These are phyloP conservation scores for Kuschelorhynchus macadamiae DNA, from an alignment of 2,888 invertebrate species.

Conservation along the genomic window DNA sequence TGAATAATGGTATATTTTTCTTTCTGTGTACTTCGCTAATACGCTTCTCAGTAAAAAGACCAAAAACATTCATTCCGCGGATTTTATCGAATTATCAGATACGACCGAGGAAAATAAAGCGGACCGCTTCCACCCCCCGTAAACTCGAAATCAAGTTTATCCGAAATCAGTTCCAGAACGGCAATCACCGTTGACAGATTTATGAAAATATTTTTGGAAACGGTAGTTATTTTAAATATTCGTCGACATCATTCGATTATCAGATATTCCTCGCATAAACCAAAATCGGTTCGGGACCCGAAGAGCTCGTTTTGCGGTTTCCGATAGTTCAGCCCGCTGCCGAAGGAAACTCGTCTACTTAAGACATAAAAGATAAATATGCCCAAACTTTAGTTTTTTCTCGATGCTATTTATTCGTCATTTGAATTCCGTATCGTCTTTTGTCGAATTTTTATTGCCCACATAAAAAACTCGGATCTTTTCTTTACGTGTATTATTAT, in stretches of 20 bases:
- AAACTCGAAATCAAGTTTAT: slow-evolving; percentile 55
- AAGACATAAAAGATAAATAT: slow-evolving; percentile 44
- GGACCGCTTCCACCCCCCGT: slow-evolving; percentile 16
- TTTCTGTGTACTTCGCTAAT: too few relatives aligned
- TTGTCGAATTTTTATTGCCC: slow-evolving; percentile 41
- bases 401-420: slow-evolving; percentile 42
- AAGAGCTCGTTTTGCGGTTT: slow-evolving; percentile 41
- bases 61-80: too few relatives aligned
- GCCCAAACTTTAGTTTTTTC: slow-evolving; percentile 42
- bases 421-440: slow-evolving; percentile 39
- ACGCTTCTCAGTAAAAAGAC: too few relatives aligned
- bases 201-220: slow-evolving; percentile 70
- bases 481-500: too few relatives aligned
- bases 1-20: too few relatives aligned
- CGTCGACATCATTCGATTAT: slow-evolving; percentile 69
- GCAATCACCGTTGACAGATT: slow-evolving; percentile 70
- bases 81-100: slow-evolving; percentile 21
- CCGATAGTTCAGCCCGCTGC: slow-evolving; percentile 37
- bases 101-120: slow-evolving; percentile 4
- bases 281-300: slow-evolving; percentile 29
- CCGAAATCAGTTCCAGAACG: slow-evolving; percentile 63
- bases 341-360: slow-evolving; percentile 39
- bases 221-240: slow-evolving; percentile 70
- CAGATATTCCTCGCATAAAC: slow-evolving; percentile 64
- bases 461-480: slow-evolving; percentile 24